Evolutionary conservation across 2,113 vertebrate species (phyloP).

Genomic region (Chauna torquata): DNA sequence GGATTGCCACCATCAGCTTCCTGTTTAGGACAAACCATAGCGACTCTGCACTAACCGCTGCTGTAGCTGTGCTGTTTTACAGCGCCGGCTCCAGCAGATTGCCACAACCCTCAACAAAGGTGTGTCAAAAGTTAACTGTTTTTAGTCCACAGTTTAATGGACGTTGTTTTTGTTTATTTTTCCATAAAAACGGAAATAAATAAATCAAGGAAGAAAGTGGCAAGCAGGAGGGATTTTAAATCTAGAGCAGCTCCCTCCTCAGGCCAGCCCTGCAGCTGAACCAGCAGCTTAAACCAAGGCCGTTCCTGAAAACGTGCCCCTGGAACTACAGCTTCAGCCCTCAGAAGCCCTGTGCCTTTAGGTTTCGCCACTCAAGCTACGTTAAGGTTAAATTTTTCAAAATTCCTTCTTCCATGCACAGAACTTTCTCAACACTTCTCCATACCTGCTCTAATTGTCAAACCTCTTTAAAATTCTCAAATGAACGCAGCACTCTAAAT

Average conservation of each 20-base stretch:
- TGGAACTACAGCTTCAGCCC: neutral
- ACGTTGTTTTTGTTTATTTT: neutral
- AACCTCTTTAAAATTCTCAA: neutral
- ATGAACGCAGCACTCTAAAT: accelerated
- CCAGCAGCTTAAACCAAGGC: neutral
- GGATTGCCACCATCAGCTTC: neutral
- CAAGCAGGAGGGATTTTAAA: neutral
- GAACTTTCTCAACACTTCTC: neutral
- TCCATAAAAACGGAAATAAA: neutral
- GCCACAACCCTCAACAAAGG: neutral
- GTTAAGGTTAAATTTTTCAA: neutral
- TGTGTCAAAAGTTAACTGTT: neutral
- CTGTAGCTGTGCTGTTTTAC: neutral
- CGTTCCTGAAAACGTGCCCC: neutral
- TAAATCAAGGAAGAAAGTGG: neutral
- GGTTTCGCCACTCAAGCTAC: neutral
- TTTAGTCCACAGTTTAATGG: neutral
- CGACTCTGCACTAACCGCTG: neutral
- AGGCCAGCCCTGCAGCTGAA: neutral
- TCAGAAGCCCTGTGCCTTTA: neutral
- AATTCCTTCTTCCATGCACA: neutral
- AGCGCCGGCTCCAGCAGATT: neutral
- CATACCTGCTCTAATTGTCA: neutral
- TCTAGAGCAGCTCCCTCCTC: neutral
- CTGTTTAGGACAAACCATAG: neutral